phyloP scores from a whole-genome alignment of 2,888 invertebrate species.

The Xylota segnis region DNA sequence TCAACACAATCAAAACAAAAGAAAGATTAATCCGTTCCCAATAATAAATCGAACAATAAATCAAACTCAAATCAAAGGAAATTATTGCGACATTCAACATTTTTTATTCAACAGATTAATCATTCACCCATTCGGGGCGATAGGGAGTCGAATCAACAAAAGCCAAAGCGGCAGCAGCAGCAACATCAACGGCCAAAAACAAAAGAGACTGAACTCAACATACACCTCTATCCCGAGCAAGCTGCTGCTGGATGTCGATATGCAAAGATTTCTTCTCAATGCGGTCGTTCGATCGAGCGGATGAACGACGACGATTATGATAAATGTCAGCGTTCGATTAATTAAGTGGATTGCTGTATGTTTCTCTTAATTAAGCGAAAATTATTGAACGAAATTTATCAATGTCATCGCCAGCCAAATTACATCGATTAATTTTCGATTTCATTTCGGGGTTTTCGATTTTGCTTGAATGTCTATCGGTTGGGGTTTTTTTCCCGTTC shows the following conservation, averaged over 20 bases:
- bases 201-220: slow-evolving; percentile 8
- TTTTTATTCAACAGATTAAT: slow-evolving; percentile 63
- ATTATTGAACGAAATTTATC: slow-evolving; percentile 61
- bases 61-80: slow-evolving; percentile 64
- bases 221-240: not conserved
- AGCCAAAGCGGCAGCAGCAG: slow-evolving; percentile 1
- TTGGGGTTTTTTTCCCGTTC: not conserved
- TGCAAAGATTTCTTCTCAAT: slow-evolving; percentile 16
- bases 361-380: slow-evolving; percentile 66
- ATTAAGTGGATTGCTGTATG: slow-evolving; percentile 68
- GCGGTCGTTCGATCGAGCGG: not conserved
- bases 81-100: slow-evolving; percentile 65
- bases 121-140: slow-evolving; percentile 1
- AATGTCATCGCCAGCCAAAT: slow-evolving; percentile 59
- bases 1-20: slow-evolving; percentile 54
- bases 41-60: slow-evolving; percentile 67
- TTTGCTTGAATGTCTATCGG: not conserved
- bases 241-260: not conserved
- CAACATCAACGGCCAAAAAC: slow-evolving; percentile 25
- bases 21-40: slow-evolving; percentile 61
- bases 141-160: slow-evolving; percentile 29
- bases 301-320: slow-evolving; percentile 44
- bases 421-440: slow-evolving; percentile 59
- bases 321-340: slow-evolving; percentile 62
- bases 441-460: slow-evolving; percentile 28